A percentile compares a stretch with the other conserved stretches of the same genome.
Conservation (phyloP, 2,888 invertebrate species). For the Pimpla rufipes region DNA sequence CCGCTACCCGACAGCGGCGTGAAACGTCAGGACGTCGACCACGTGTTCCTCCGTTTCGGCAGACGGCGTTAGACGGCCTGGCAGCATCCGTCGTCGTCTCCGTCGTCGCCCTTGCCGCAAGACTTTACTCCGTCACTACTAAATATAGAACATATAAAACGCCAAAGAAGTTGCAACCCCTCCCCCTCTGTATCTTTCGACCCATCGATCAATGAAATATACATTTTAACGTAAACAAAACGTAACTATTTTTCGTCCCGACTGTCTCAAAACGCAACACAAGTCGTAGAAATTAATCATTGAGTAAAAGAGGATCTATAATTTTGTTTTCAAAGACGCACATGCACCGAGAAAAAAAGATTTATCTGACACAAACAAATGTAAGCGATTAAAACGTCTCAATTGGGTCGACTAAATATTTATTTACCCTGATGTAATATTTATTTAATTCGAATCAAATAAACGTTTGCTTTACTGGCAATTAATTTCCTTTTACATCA, state of each 20-base stretch:
- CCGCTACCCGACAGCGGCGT: constrained; percentile 89
- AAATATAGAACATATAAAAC: constrained; percentile 38
- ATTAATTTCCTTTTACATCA: too few species aligned
- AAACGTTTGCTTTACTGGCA: too few species aligned
- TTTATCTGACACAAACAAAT: too few species aligned
- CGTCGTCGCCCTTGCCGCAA: constrained; percentile 56
- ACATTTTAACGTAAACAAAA: constrained; percentile 12
- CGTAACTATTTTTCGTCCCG: constrained; percentile 36
- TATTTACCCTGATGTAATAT: too few species aligned
- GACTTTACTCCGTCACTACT: constrained; percentile 61
- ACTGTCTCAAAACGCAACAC: not conserved
- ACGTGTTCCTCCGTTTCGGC: constrained; percentile 96
- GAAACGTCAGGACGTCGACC: constrained; percentile 95
- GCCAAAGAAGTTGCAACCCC: constrained; percentile 37
- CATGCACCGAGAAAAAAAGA: too few species aligned
- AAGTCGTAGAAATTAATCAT: too few species aligned
- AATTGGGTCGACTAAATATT: too few species aligned
- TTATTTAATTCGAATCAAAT: too few species aligned
- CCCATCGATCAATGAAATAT: constrained; percentile 21
- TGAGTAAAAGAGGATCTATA: too few species aligned
- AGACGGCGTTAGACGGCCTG: constrained; percentile 89
- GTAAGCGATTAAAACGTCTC: too few species aligned
- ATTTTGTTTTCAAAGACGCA: too few species aligned
- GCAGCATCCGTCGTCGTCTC: constrained; percentile 43
- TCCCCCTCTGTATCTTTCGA: constrained; percentile 34